Evolutionary conservation across 2,888 invertebrate genomes (phyloP), one percentile per base, ranked within the genome.

Genomic region (Erebia epiphron): DNA sequence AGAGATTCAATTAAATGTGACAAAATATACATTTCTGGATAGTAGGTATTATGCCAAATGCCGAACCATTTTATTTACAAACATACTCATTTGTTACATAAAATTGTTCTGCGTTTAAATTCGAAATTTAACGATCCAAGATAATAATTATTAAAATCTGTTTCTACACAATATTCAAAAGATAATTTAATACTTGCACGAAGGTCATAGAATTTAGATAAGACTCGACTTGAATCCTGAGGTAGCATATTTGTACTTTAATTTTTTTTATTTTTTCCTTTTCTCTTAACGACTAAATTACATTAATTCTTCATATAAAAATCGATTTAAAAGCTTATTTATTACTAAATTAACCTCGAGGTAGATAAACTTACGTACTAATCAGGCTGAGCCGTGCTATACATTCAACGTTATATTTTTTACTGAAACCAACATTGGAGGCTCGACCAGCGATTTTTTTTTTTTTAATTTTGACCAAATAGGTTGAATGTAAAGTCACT

Each of bases 221-320:
- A 83, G 79, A 85, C 85, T 85, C 82, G 81, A 84, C 78, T 87
- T 92, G 93, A 93, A 93, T 91, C 91, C 91, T 92, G 94, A 94
- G 93, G 93, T 94, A 94, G 93, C 83, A 86, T 88, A 88, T 92
- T 93, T 93, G 93, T 93, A 93, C 93, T 94, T 91, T 85, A 83
- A 82, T 81, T 86, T 85, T 80, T 83, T 87, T 89, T 85, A 86
- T 85, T 88, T 86, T 86, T 84, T 87, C 84, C 86, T 85, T 86
- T 84, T 86, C 80, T 78, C 88, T 88, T 91, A 90, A 76, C 78
- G 66, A 70, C 87, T 91, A 90, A 80, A 73, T 84, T 89, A 89
- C 85, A 88, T 86, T 87, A 86, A 85, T 84, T 85, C 86, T 87
- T 87, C 91, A 92, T 92, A 92, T 91, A 93, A 93, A 90, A 92